These are phyloP conservation scores for Anoplius nigerrimus DNA, from an alignment of 2,888 invertebrate species.

Conservation along the genomic window DNA sequence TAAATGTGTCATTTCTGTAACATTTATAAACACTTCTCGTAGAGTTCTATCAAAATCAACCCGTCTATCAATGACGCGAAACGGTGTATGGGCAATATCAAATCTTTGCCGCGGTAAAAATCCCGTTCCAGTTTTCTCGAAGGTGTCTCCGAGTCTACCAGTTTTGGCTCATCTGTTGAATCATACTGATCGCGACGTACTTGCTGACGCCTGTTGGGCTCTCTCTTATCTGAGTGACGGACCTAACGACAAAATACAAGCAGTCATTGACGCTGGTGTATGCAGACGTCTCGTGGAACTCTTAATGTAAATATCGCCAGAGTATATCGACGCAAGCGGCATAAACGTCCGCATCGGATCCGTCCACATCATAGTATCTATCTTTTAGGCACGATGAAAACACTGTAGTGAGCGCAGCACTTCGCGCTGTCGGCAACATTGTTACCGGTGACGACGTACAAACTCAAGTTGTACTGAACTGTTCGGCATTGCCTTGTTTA, in stretches of 20 bases:
- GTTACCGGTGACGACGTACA: slow-evolving; percentile 98
- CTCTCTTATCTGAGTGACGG: slow-evolving; percentile 97
- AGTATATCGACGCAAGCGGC: background rate
- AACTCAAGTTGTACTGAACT: slow-evolving; percentile 95
- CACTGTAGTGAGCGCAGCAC: slow-evolving; percentile 92
- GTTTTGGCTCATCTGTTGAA: slow-evolving; percentile 91
- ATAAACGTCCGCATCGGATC: slow-evolving; percentile 2
- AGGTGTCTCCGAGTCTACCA: slow-evolving; percentile 88
- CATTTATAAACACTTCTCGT: slow-evolving; percentile 57
- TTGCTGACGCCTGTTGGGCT: slow-evolving; percentile 98
- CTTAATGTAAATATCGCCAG: slow-evolving; percentile 77
- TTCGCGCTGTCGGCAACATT: slow-evolving; percentile 98
- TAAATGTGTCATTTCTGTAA: background rate
- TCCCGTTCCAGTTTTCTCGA: slow-evolving; percentile 93
- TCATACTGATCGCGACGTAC: slow-evolving; percentile 91
- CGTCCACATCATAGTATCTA: slow-evolving; percentile 10
- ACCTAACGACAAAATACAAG: slow-evolving; percentile 97
- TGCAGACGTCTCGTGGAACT: slow-evolving; percentile 86
- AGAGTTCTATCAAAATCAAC: slow-evolving; percentile 89
- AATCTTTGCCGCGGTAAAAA: slow-evolving; percentile 98
- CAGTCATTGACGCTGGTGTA: slow-evolving; percentile 96
- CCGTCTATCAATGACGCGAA: slow-evolving; percentile 92
- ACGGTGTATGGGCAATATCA: slow-evolving; percentile 98
- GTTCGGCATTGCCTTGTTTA: slow-evolving; percentile 90
- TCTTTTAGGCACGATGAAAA: slow-evolving; percentile 85